These are phyloP conservation scores for Odocoileus virginianus DNA, from an alignment of 2,113 vertebrate species.

Conservation along the genomic window DNA sequence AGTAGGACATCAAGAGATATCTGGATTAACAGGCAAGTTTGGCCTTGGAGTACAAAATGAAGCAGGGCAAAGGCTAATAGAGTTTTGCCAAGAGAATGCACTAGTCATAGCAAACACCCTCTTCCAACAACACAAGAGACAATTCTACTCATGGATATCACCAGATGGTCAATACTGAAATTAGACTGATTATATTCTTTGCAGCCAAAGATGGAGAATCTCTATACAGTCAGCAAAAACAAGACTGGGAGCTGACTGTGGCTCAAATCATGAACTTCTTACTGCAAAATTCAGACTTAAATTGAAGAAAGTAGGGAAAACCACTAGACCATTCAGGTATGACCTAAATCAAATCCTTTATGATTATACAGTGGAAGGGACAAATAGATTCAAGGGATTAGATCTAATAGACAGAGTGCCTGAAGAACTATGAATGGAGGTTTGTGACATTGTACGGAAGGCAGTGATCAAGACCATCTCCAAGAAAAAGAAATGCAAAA, in stretches of 20 bases:
- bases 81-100: not conserved
- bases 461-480: not conserved
- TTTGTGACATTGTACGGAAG: not conserved
- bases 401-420: not conserved
- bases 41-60: not conserved
- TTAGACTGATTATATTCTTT: not conserved
- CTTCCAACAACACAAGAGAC: not conserved
- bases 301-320: not conserved
- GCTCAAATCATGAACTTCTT: not conserved
- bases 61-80: not conserved
- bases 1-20: not conserved
- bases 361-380: not conserved
- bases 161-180: not conserved
- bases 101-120: not conserved
- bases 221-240: not conserved
- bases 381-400: not conserved
- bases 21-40: not conserved
- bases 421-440: not conserved
- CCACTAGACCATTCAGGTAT: not conserved
- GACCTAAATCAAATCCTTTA: not conserved
- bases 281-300: not conserved
- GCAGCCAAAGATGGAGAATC: not conserved
- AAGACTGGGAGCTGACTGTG: not conserved
- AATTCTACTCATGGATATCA: not conserved
- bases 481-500: not conserved